Evolutionary conservation across 1,140 invertebrate species (phyloP), one percentile per base, ranked within the genome.

Genomic region (Papilio glaucus): DNA sequence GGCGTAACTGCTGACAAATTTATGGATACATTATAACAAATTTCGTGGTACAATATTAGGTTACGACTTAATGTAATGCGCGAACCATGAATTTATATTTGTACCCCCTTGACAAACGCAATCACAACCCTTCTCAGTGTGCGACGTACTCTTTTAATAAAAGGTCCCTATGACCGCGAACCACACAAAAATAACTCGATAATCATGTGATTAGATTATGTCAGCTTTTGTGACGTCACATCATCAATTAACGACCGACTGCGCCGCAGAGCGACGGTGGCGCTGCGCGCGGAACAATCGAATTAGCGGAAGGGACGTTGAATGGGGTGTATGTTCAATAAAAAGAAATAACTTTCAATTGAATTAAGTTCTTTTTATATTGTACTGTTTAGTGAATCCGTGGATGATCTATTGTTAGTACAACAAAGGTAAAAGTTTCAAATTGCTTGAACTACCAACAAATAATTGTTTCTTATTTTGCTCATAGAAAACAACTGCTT

Each of bases 121-220:
- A 71, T 71, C 37, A 60, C 70, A 61, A 60, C 70, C 74, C 74
- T 60, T 72, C 73, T 76, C 61, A 72, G 68, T 33, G 29, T 6
- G 29, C 29, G 29, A 33, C 29, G 29, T 45, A 57, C 74, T 67
- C 49, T 62, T 49, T 18, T 41, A 69, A 53, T 76, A 72, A 75
- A 61, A 69, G n/a, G 62, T n/a, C 15, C 38, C 24, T n/a, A 39
- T 62, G 72, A 75, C 80, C 77, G 75, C 77, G 73, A 75, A 81
- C 49, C 49, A 78, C 71, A 75, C 73, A 78, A 81, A 79, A 73
- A 82, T 85, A 86, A 86, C 81, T 82, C 73, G 76, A 83, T 84
- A 82, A 83, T 79, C 71, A 75, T 68, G 70, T 83, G 72, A 82
- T 82, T 81, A 67, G 67, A 81, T 82, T 82, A 71, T n/a, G 29